A percentile compares a stretch with the other conserved stretches of the same genome.
Evolutionary conservation across 2,113 vertebrate species (phyloP).

Genomic region (Mohoua ochrocephala): DNA sequence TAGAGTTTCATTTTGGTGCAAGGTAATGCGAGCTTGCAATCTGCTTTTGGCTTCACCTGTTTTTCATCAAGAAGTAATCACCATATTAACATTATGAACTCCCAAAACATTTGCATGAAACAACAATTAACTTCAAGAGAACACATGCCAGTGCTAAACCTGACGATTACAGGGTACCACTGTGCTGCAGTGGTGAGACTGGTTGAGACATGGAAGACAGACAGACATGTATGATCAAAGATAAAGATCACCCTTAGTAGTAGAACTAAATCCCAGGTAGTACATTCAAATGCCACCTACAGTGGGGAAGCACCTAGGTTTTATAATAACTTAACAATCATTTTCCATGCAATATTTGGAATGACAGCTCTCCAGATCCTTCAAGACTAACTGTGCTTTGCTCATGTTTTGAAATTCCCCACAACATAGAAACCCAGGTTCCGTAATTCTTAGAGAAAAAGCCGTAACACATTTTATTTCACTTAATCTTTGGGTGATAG

Average conservation of each 20-base stretch:
- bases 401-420: not conserved
- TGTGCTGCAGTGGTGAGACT: not conserved
- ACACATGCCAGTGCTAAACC: not conserved
- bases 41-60: constrained; percentile 25
- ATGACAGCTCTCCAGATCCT: not conserved
- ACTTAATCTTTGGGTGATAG: not conserved
- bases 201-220: not conserved
- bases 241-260: not conserved
- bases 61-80: constrained; percentile 40
- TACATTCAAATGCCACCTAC: not conserved
- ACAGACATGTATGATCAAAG: not conserved
- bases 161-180: not conserved
- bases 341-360: not conserved
- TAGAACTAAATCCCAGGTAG: not conserved
- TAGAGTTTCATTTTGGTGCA: not conserved
- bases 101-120: constrained; percentile 24
- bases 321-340: not conserved
- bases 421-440: not conserved
- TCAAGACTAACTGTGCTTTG: not conserved
- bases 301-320: not conserved
- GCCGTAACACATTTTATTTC: not conserved
- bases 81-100: not conserved
- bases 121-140: not conserved
- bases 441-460: not conserved
- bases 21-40: not conserved